A percentile compares a stretch with the other conserved stretches of the same genome.
Conservation (phyloP, 2,797 vertebrate species). For the Varecia variegata region DNA sequence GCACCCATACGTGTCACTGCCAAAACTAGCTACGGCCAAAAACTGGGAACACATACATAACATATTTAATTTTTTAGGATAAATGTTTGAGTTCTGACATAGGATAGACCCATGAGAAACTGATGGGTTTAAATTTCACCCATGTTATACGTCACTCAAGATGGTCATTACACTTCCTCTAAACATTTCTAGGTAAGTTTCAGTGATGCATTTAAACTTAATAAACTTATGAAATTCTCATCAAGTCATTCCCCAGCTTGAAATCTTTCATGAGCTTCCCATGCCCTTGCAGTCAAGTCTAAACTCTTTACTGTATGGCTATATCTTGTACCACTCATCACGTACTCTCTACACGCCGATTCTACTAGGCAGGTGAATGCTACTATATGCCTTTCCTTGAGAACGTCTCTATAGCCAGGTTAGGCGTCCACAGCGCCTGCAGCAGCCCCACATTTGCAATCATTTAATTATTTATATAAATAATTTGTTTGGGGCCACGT, state of each 20-base stretch:
- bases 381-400: background rate
- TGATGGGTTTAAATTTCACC: background rate
- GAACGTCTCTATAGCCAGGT: background rate
- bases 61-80: background rate
- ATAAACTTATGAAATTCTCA: background rate
- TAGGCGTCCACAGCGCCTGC: background rate
- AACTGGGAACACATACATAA: too few relatives aligned
- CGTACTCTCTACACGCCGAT: background rate
- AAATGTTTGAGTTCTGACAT: background rate
- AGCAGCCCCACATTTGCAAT: background rate
- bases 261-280: background rate
- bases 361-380: background rate
- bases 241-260: background rate
- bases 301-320: background rate
- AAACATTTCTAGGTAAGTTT: background rate
- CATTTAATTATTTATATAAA: background rate
- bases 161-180: background rate
- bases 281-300: background rate
- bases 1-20: too few relatives aligned
- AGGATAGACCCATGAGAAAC: background rate
- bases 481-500: background rate
- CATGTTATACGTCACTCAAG: background rate
- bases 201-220: background rate
- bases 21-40: background rate
- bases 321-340: background rate